Evolutionary conservation across 2,888 invertebrate genomes (phyloP).

Genomic region (Leucania comma): DNA sequence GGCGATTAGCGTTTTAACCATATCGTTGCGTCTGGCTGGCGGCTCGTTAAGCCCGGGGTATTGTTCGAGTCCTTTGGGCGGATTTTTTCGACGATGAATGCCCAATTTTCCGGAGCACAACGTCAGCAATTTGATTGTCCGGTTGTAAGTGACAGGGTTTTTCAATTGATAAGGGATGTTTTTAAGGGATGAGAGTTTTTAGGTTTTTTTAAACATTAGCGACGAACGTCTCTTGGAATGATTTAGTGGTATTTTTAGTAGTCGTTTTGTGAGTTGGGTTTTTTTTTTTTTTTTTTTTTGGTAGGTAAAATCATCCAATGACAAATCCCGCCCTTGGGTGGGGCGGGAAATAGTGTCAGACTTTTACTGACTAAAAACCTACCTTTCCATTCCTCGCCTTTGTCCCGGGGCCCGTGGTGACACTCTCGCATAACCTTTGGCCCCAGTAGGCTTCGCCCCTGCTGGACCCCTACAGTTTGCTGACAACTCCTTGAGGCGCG

Average conservation of each 20-base stretch:
- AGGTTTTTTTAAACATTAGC: slow-evolving; percentile 15
- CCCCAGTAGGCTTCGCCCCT: too few relatives aligned
- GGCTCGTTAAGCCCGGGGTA: slow-evolving; percentile 64
- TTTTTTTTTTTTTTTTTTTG: too few relatives aligned
- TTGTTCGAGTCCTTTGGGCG: slow-evolving; percentile 67
- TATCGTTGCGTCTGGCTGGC: slow-evolving; percentile 50
- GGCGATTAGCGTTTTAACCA: slow-evolving; percentile 59
- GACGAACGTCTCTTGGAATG: neutral
- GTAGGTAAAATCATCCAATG: too few relatives aligned
- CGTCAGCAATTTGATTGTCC: slow-evolving; percentile 75
- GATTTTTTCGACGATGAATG: slow-evolving; percentile 69
- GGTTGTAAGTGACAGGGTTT: slow-evolving; percentile 57
- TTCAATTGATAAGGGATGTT: slow-evolving; percentile 55
- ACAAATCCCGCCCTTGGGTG: too few relatives aligned
- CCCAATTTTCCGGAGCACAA: slow-evolving; percentile 66
- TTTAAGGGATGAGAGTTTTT: slow-evolving; percentile 34
- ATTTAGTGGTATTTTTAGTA: neutral
- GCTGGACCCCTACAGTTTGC: too few relatives aligned
- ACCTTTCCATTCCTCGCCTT: too few relatives aligned
- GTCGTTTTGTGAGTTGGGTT: neutral
- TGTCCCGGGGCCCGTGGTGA: too few relatives aligned
- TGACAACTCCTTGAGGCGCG: too few relatives aligned
- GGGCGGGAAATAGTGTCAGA: too few relatives aligned
- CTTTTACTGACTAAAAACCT: too few relatives aligned
- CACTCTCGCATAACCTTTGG: too few relatives aligned